Evolutionary conservation across 2,888 invertebrate genomes (phyloP).

Genomic region (Epirrhoe alternata): DNA sequence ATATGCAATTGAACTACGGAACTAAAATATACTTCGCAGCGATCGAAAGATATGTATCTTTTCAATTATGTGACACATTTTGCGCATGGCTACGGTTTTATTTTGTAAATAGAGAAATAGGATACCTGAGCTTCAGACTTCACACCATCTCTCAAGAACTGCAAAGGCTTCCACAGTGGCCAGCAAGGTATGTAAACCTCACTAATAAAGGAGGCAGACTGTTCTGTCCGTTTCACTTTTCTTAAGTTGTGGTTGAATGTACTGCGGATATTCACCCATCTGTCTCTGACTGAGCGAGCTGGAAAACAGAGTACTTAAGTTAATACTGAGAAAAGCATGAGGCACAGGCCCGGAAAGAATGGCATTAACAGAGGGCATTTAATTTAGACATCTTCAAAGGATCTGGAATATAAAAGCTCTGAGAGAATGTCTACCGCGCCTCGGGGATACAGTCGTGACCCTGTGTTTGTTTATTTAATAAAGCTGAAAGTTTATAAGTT

Average conservation of each 20-base stretch:
- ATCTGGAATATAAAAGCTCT: too few relatives aligned
- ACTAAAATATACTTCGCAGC: too few relatives aligned
- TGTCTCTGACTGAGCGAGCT: conserved; percentile 76
- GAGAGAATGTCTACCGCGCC: too few relatives aligned
- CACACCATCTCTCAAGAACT: conserved; percentile 64
- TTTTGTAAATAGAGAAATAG: too few relatives aligned
- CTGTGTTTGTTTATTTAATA: too few relatives aligned
- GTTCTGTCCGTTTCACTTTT: conserved; percentile 66
- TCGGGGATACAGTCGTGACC: too few relatives aligned
- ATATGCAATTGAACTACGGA: too few relatives aligned
- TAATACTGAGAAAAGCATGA: neutral
- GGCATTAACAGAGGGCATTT: neutral
- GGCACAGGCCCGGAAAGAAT: neutral
- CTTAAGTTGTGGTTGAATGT: conserved; percentile 77
- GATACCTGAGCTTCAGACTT: conserved; percentile 55
- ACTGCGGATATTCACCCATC: conserved; percentile 79
- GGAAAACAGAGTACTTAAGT: conserved; percentile 18
- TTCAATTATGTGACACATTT: too few relatives aligned
- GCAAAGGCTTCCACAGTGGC: conserved; percentile 77
- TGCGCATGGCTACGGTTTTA: too few relatives aligned
- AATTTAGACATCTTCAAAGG: too few relatives aligned
- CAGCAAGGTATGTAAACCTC: conserved; percentile 76
- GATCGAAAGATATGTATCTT: too few relatives aligned
- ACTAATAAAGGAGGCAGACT: conserved; percentile 53
- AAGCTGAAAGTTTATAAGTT: too few relatives aligned